Evolutionary conservation across 2,113 vertebrate species (phyloP), one percentile per base, ranked within the genome.

Genomic region (Channa maculata): DNA sequence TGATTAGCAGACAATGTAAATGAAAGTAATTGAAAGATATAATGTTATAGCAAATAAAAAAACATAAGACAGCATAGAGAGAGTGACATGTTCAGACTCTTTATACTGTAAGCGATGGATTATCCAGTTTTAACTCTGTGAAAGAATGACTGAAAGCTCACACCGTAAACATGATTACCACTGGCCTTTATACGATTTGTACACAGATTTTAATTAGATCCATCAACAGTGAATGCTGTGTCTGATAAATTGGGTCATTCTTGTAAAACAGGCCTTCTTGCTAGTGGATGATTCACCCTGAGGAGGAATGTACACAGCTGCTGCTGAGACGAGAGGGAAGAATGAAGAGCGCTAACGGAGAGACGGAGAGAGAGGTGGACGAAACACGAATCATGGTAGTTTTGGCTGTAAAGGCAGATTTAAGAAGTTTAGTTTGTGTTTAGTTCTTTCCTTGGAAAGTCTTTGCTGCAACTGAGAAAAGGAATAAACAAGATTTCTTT

Each of bases 191-290:
- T 70, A 15, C 76, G 73, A 89, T 85, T 86, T 88, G 82, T 88
- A 80, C 64, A 82, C 79, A 86, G 81, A 90, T 90, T 88, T 86
- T 90, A 90, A 92, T 89, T 90, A 82, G 80, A 90, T 84, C 83
- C 85, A 87, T 89, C 86, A 88, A 88, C 84, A 80, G 79, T 71
- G 51, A 65, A 79, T n/a, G 50, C 75, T 74, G 77, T 68, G 69
- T 80, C 70, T 82, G 68, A 84, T 89, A 91, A 92, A 92, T 79
- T 91, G 89, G 89, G 91, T 92, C 90, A 90, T 87, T 89, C 83
- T 79, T 63, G 69, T 79, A 64, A 85, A 87, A 79, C 62, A 57
- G 81, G 71, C 80, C 84, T 88, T 83, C 82, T 83, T 78, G 65
- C 76, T 82, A 1, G 83, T 72, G 72, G 71, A 61, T 54, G 73